These are phyloP conservation scores for Varroa destructor DNA, from an alignment of 1,140 invertebrate species.

Conservation along the genomic window DNA sequence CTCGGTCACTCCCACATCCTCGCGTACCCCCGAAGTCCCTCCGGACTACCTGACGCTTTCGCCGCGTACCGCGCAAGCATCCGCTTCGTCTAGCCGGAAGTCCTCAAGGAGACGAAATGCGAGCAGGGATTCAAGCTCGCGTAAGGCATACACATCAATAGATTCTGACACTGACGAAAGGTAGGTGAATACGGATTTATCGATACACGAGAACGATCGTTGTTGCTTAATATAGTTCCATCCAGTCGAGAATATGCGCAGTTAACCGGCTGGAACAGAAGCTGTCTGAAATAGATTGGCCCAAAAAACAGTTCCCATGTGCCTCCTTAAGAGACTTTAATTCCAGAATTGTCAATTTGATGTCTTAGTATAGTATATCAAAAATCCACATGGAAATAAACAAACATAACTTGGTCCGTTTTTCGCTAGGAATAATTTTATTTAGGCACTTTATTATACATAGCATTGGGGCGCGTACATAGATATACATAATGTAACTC, in stretches of 20 bases:
- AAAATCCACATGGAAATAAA: no score
- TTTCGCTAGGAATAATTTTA: no score
- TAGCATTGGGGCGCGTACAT: no score
- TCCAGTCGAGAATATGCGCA: not conserved
- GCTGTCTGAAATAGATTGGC: not conserved
- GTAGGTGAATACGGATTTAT: not conserved
- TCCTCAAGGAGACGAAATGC: constrained; percentile 17
- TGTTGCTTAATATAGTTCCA: not conserved
- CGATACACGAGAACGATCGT: not conserved
- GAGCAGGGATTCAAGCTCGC: constrained; percentile 23
- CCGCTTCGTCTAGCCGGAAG: constrained; percentile 17
- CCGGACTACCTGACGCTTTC: constrained; percentile 61
- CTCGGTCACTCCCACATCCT: constrained; percentile 26
- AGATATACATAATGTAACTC: no score
- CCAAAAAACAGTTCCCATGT: no score
- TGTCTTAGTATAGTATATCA: not conserved
- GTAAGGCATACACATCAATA: constrained; percentile 28
- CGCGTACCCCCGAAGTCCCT: constrained; percentile 39
- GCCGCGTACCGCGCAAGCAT: constrained; percentile 47
- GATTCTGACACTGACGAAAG: constrained; percentile 27
- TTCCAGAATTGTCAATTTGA: not conserved
- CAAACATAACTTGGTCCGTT: no score
- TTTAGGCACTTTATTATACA: no score
- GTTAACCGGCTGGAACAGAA: not conserved
- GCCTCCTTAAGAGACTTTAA: not conserved